Conservation (phyloP, 1,140 invertebrate species). For the Branchinecta lynchi region DNA sequence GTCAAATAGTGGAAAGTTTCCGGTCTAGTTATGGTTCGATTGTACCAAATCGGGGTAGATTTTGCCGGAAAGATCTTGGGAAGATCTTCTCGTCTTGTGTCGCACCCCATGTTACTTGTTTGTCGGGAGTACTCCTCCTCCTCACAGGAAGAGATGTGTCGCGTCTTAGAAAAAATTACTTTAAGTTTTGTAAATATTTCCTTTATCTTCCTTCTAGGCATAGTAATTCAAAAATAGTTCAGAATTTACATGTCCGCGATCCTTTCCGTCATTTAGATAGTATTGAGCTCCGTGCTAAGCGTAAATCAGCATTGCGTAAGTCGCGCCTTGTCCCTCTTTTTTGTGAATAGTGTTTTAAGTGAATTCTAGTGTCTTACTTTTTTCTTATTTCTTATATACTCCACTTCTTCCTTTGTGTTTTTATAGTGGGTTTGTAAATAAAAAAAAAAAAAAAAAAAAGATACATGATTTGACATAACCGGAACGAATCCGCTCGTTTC, state of each 20-base stretch:
- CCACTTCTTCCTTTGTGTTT: slow-evolving; percentile 11
- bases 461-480: no score
- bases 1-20: slow-evolving; percentile 2
- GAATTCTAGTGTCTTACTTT: neutral
- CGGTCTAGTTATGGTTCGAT: slow-evolving; percentile 1
- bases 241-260: slow-evolving; percentile 6
- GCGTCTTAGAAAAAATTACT: slow-evolving; percentile 11
- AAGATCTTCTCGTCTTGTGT: slow-evolving; percentile 3
- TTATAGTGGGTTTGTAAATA: slow-evolving; percentile 7
- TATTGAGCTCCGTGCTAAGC: slow-evolving; percentile 11
- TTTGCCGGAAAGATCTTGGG: slow-evolving; percentile 10
- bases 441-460: no score
- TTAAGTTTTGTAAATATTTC: slow-evolving; percentile 10
- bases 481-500: no score
- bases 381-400: neutral
- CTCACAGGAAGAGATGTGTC: slow-evolving; percentile 1
- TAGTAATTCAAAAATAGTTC: slow-evolving; percentile 6
- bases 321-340: slow-evolving; percentile 2
- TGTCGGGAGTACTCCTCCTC: slow-evolving; percentile 10
- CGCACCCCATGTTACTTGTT: neutral
- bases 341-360: slow-evolving; percentile 11
- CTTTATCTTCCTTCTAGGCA: slow-evolving; percentile 9
- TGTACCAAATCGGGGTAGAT: slow-evolving; percentile 8
- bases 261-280: slow-evolving; percentile 7
- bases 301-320: neutral